A percentile compares a stretch with the other conserved stretches of the same genome.
Evolutionary conservation across 2,797 vertebrate genomes (phyloP).

Genomic region (Alfaro cultratus): DNA sequence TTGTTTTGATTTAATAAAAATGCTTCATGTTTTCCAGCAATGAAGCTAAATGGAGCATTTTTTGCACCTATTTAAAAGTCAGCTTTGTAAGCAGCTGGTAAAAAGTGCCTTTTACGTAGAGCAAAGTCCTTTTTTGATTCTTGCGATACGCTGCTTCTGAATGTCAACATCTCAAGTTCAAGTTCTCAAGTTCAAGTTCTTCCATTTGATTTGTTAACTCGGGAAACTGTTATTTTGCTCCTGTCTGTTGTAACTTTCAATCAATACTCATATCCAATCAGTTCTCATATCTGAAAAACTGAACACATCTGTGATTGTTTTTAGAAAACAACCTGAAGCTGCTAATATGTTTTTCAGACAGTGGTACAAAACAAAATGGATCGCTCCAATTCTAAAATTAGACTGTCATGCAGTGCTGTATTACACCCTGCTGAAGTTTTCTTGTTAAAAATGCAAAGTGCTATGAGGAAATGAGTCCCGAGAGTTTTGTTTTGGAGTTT

Average conservation of each 20-base stretch:
- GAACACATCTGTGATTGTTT: conserved; percentile 68
- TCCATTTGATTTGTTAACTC: conserved; percentile 42
- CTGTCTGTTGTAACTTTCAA: conserved; percentile 57
- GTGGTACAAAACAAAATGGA: conserved; percentile 51
- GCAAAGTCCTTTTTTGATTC: conserved; percentile 13
- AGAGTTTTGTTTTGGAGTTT: neutral
- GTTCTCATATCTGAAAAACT: conserved; percentile 66
- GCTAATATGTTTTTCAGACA: conserved; percentile 56
- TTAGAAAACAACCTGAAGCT: conserved; percentile 61
- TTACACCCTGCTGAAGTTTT: conserved; percentile 40
- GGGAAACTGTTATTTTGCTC: conserved; percentile 21
- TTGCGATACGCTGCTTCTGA: neutral
- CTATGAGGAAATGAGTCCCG: conserved; percentile 21
- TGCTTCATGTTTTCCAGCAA: neutral
- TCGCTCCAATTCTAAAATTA: conserved; percentile 67
- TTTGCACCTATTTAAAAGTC: neutral
- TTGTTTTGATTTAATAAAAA: neutral
- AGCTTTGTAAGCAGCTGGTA: conserved; percentile 3
- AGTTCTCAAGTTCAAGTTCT: conserved; percentile 55
- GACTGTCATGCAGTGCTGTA: conserved; percentile 44
- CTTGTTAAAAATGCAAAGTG: conserved; percentile 31
- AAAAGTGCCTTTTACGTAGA: neutral
- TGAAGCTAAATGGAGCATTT: neutral
- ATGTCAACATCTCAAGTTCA: conserved; percentile 13
- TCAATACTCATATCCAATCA: conserved; percentile 51